Evolutionary conservation across 2,797 vertebrate genomes (phyloP).

Genomic region (Centropyge bicolor): DNA sequence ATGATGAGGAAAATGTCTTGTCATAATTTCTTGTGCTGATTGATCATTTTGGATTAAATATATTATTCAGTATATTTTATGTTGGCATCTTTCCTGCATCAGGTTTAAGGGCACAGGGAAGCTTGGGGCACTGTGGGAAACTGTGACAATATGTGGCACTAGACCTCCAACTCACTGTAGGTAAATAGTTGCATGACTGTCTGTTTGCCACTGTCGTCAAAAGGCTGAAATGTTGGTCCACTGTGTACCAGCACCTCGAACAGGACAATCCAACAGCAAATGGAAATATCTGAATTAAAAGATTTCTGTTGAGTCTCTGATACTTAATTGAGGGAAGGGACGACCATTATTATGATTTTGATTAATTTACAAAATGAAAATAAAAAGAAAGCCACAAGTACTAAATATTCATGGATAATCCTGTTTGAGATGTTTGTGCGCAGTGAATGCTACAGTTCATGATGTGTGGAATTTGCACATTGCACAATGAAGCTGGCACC

Average conservation of each 20-base stretch:
- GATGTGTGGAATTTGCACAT: not conserved
- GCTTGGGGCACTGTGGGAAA: constrained; percentile 14
- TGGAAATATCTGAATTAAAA: constrained; percentile 2
- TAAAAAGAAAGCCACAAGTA: not conserved
- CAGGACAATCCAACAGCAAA: not conserved
- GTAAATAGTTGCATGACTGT: constrained; percentile 22
- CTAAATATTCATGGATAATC: not conserved
- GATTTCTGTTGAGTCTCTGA: not conserved
- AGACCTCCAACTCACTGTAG: constrained; percentile 8
- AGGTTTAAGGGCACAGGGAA: constrained; percentile 21
- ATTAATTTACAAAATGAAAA: no score
- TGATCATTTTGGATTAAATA: not conserved
- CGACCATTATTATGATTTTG: not conserved
- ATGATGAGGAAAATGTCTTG: not conserved
- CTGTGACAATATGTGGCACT: constrained; percentile 1
- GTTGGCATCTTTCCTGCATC: constrained; percentile 5
- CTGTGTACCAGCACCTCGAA: constrained; percentile 27
- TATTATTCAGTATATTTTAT: not conserved
- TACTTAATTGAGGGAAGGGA: not conserved
- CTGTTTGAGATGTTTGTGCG: constrained; percentile 16
- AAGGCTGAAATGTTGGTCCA: constrained; percentile 7
- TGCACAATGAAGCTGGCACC: not conserved
- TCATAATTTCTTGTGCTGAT: not conserved
- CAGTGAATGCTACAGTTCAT: constrained; percentile 1
- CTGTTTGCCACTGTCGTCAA: not conserved